Evolutionary conservation across 2,113 vertebrate genomes (phyloP).

Genomic region (Podarcis cretensis): DNA sequence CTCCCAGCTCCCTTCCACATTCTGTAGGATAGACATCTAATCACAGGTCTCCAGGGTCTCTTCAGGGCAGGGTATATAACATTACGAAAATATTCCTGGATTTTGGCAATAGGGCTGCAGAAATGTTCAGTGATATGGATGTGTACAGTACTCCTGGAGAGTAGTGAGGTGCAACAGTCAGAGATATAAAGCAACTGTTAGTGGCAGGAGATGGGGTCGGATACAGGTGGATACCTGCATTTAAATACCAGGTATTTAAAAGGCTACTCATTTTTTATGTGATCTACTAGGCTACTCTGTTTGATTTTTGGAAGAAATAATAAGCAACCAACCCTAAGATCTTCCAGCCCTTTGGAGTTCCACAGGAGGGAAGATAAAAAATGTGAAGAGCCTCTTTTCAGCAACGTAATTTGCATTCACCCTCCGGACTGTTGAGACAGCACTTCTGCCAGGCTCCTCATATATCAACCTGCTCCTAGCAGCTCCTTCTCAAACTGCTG

Average conservation of each 20-base stretch:
- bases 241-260: background rate
- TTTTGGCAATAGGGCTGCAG: background rate
- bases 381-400: background rate
- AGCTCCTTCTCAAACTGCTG: background rate
- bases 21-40: background rate
- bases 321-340: background rate
- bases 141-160: background rate
- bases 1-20: background rate
- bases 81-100: background rate
- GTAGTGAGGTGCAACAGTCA: background rate
- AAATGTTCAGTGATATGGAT: background rate
- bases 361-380: background rate
- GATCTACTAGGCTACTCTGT: background rate
- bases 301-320: background rate
- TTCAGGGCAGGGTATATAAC: background rate
- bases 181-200: no score
- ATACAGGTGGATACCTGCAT: background rate
- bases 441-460: background rate
- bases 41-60: background rate
- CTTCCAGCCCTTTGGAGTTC: background rate
- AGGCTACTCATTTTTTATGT: background rate
- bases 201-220: background rate
- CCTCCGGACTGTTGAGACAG: conserved; percentile 1
- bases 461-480: conserved; percentile 17
- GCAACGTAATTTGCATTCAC: conserved; percentile 11